phyloP scores from a whole-genome alignment of 2,797 vertebrate genomes.

The Lycodopsis pacificus region DNA sequence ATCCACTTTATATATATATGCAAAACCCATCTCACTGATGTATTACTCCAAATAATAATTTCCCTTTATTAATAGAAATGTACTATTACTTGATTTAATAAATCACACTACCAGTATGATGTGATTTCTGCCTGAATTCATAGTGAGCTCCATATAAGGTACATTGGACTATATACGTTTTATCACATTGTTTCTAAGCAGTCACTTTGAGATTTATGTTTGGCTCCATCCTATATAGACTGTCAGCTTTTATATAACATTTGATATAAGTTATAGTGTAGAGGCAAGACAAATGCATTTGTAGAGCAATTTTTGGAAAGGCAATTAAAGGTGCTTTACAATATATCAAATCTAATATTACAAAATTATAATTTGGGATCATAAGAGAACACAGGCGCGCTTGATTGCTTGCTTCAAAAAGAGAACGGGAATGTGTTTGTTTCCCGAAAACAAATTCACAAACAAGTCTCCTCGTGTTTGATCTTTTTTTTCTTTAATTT shows the following conservation, averaged over 20 bases:
- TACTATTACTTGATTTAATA: conserved; percentile 28
- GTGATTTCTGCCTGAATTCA: neutral
- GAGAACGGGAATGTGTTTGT: too few relatives aligned
- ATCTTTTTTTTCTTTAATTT: too few relatives aligned
- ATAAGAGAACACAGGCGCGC: too few relatives aligned
- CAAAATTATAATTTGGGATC: neutral
- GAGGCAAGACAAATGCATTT: neutral
- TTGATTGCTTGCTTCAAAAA: too few relatives aligned
- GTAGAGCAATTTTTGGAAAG: neutral
- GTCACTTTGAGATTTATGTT: neutral
- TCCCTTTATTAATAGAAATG: neutral
- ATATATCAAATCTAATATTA: neutral
- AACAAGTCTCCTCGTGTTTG: too few relatives aligned
- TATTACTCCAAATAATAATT: neutral
- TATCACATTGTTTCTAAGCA: neutral
- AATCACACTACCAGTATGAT: conserved; percentile 12
- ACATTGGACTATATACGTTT: neutral
- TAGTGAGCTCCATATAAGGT: neutral
- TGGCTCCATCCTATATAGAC: neutral
- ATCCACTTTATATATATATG: conserved; percentile 10
- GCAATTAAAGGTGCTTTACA: neutral
- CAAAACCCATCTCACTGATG: conserved; percentile 8
- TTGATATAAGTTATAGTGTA: neutral
- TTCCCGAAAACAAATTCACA: too few relatives aligned
- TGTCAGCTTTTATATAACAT: neutral